Percentiles rank a stretch among this genome's conserved stretches.
Evolutionary conservation across 2,113 vertebrate species (phyloP).

Genomic region (Leptocoma aspasia): DNA sequence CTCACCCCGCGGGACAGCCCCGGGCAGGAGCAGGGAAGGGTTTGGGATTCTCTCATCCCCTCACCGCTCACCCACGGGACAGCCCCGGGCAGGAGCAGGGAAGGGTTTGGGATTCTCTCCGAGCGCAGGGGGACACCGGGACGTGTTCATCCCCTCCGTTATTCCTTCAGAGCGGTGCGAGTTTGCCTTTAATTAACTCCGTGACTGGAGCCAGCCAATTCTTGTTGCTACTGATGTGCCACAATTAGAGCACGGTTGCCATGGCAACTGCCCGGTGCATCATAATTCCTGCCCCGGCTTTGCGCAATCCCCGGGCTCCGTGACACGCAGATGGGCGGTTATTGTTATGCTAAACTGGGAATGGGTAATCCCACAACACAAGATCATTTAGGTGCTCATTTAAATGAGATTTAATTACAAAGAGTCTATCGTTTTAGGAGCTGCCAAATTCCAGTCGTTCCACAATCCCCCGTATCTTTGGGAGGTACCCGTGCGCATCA

Average conservation of each 20-base stretch:
- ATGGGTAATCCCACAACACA: conserved; percentile 12
- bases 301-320: neutral
- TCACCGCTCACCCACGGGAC: neutral
- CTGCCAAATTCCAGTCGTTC: neutral
- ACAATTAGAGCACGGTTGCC: conserved; percentile 67
- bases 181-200: conserved; percentile 65
- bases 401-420: conserved; percentile 19
- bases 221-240: conserved; percentile 54
- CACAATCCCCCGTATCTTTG: neutral
- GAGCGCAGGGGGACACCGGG: neutral
- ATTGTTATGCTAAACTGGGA: neutral
- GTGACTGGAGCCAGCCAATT: conserved; percentile 49
- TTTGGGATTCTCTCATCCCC: neutral
- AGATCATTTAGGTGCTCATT: neutral
- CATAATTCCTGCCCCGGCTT: neutral
- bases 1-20: neutral
- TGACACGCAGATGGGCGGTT: neutral
- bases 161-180: conserved; percentile 33
- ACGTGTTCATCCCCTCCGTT: neutral
- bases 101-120: accelerated
- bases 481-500: neutral
- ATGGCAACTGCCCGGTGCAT: conserved; percentile 51
- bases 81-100: neutral
- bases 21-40: neutral
- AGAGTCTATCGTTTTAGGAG: neutral